Percentiles rank a stretch among this genome's conserved stretches.
These are phyloP conservation scores for Neuroterus valhalla DNA, from an alignment of 1,140 invertebrate genomes.

Conservation along the genomic window DNA sequence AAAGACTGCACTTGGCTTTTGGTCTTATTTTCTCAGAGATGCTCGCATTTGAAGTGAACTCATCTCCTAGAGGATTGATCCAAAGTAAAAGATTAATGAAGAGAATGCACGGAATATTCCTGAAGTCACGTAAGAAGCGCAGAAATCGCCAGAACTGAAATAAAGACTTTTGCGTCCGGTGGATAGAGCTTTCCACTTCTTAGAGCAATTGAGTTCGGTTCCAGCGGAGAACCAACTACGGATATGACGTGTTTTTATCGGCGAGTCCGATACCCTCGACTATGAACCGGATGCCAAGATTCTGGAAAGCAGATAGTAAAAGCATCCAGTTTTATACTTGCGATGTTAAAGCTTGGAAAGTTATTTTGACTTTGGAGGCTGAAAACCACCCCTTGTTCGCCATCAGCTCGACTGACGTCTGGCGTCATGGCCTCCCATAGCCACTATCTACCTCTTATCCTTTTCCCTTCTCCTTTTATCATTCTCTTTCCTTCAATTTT, in stretches of 20 bases:
- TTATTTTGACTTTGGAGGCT: conserved; percentile 66
- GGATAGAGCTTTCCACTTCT: conserved; percentile 5
- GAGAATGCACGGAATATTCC: too few relatives aligned
- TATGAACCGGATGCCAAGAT: conserved; percentile 53
- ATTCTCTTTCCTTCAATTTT: conserved; percentile 37
- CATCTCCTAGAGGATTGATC: too few relatives aligned
- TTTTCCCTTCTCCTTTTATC: conserved; percentile 32
- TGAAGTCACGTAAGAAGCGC: not conserved
- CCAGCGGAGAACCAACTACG: conserved; percentile 45
- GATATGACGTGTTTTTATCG: conserved; percentile 65
- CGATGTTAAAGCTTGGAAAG: conserved; percentile 68
- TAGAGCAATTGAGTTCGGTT: conserved; percentile 30
- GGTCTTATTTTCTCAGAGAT: too few relatives aligned
- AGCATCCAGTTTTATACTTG: conserved; percentile 63
- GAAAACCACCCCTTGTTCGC: conserved; percentile 38
- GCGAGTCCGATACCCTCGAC: conserved; percentile 44
- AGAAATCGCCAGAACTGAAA: not conserved
- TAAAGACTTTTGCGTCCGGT: not conserved
- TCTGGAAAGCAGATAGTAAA: conserved; percentile 59
- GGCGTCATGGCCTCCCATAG: conserved; percentile 48
- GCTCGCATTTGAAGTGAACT: too few relatives aligned
- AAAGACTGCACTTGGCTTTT: too few relatives aligned
- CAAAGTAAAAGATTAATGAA: too few relatives aligned
- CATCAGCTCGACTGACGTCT: conserved; percentile 61
- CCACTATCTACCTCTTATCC: conserved; percentile 30